Evolutionary conservation across 2,888 invertebrate species (phyloP).

Genomic region (Oscheius onirici): DNA sequence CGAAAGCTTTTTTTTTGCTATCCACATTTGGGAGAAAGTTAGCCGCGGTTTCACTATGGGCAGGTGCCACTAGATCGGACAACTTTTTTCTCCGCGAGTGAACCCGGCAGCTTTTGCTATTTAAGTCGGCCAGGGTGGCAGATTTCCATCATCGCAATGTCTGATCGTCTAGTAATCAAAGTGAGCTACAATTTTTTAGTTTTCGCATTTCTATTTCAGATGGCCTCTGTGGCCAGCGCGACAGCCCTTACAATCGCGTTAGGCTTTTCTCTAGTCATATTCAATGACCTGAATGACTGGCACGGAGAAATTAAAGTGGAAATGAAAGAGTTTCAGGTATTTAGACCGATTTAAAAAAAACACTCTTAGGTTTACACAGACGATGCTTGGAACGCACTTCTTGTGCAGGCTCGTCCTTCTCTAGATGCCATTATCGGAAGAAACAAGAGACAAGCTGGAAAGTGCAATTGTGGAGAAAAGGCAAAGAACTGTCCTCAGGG

Average conservation of each 20-base stretch:
- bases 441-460: slow-evolving; percentile 2
- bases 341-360: too few relatives aligned
- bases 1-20: too few relatives aligned
- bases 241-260: slow-evolving; percentile 2
- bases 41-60: too few relatives aligned
- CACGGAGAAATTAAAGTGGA: slow-evolving; percentile 3
- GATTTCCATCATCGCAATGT: too few relatives aligned
- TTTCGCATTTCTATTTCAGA: too few relatives aligned
- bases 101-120: too few relatives aligned
- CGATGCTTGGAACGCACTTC: slow-evolving; percentile 9
- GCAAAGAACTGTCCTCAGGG: slow-evolving; percentile 21
- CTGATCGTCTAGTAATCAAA: too few relatives aligned
- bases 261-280: slow-evolving; percentile 7
- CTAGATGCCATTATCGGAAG: slow-evolving; percentile 2
- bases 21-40: too few relatives aligned
- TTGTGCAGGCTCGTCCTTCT: neutral
- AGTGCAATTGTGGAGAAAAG: slow-evolving; percentile 20
- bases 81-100: too few relatives aligned
- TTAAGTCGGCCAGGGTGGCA: too few relatives aligned
- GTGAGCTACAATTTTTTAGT: too few relatives aligned
- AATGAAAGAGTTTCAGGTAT: slow-evolving; percentile 23
- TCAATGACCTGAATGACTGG: slow-evolving; percentile 17
- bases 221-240: slow-evolving; percentile 5
- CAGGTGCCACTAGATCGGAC: too few relatives aligned
- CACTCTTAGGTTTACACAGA: slow-evolving; percentile 5